Percentiles rank a stretch among this genome's conserved stretches.
Evolutionary conservation across 2,113 vertebrate species (phyloP).

Genomic region (Gila orcuttii): DNA sequence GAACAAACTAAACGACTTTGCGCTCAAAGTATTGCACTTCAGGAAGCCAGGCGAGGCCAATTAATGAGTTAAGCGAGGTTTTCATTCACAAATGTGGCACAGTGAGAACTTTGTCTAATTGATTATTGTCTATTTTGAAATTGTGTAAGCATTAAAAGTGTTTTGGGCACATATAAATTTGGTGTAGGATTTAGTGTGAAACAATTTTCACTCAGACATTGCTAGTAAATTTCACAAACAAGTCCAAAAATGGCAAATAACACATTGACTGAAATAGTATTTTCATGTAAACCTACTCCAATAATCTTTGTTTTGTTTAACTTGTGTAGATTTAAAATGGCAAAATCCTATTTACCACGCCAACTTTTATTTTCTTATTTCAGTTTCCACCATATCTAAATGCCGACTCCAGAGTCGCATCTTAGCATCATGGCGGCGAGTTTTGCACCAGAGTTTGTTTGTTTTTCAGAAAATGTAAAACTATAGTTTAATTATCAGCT

Average conservation of each 20-base stretch:
- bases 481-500: not conserved
- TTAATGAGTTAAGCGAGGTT: not conserved
- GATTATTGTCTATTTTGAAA: no score
- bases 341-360: not conserved
- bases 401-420: not conserved
- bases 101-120: not conserved
- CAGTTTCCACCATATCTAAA: not conserved
- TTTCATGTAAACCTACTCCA: no score
- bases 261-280: no score
- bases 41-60: not conserved
- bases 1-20: constrained; percentile 5
- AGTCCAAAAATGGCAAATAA: no score
- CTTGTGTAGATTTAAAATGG: not conserved
- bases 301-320: no score
- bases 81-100: not conserved
- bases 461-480: not conserved
- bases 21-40: not conserved
- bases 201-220: no score
- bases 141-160: no score
- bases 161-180: no score
- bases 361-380: not conserved
- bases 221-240: no score
- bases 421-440: not conserved
- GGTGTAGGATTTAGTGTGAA: no score
- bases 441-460: not conserved